phyloP scores from a whole-genome alignment of 1,140 invertebrate species.

The Euschistus heros region DNA sequence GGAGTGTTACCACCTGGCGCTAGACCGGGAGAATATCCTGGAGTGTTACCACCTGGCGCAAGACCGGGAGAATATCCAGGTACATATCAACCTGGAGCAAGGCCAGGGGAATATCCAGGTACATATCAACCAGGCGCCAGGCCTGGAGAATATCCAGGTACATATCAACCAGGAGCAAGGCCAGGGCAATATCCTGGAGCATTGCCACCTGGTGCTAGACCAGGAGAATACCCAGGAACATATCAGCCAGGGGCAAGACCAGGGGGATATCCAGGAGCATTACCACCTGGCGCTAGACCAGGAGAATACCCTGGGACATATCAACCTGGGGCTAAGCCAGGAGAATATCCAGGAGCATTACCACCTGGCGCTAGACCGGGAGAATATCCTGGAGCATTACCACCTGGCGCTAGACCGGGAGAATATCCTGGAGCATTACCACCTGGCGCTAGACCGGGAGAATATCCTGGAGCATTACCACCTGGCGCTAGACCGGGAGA shows the following conservation, averaged over 20 bases:
- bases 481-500: slow-evolving; percentile 21
- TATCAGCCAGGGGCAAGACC: slow-evolving; percentile 1
- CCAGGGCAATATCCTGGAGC: slow-evolving; percentile 25
- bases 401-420: slow-evolving; percentile 21
- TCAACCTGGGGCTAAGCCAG: slow-evolving; percentile 11
- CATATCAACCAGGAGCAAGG: slow-evolving; percentile 23
- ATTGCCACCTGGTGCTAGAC: background rate
- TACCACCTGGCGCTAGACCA: background rate
- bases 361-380: slow-evolving; percentile 2
- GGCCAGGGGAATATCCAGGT: slow-evolving; percentile 24
- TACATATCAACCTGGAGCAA: slow-evolving; percentile 4
- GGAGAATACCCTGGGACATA: slow-evolving; percentile 16
- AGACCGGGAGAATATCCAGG: slow-evolving; percentile 19
- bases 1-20: slow-evolving; percentile 11
- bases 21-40: slow-evolving; percentile 24
- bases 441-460: slow-evolving; percentile 24
- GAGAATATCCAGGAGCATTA: slow-evolving; percentile 14
- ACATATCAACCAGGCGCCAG: background rate
- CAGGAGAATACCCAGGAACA: slow-evolving; percentile 20
- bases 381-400: background rate
- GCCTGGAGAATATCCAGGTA: slow-evolving; percentile 25
- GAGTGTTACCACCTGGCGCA: slow-evolving; percentile 22
- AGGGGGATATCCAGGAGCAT: slow-evolving; percentile 19
- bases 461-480: slow-evolving; percentile 21
- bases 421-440: slow-evolving; percentile 17